Evolutionary conservation across 2,797 vertebrate genomes (phyloP).

Genomic region (Anisognathus igniventris): DNA sequence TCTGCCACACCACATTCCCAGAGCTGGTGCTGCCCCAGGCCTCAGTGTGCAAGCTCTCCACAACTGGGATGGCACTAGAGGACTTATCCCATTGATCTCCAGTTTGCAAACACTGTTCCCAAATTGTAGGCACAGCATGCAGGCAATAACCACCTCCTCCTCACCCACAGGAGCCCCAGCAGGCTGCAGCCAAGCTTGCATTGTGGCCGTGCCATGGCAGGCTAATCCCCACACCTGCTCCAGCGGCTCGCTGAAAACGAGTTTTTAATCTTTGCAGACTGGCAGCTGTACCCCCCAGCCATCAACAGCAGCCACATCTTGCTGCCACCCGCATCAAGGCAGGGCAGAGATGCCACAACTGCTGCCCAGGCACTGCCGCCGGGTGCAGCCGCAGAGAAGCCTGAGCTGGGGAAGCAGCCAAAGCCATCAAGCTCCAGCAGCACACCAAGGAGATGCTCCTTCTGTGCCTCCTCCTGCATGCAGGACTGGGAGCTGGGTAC

Average conservation of each 20-base stretch:
- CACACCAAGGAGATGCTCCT: neutral
- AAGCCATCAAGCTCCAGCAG: neutral
- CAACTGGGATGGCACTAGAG: neutral
- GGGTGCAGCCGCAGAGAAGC: neutral
- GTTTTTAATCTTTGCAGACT: neutral
- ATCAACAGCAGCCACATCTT: neutral
- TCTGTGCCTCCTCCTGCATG: neutral
- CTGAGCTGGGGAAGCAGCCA: neutral
- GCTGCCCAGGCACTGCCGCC: accelerated
- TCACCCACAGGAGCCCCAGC: neutral
- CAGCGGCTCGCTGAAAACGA: neutral
- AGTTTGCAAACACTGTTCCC: accelerated
- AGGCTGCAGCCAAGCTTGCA: neutral
- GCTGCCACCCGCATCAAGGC: neutral
- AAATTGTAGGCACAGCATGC: accelerated
- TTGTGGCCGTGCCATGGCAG: neutral
- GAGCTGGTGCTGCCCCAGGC: neutral
- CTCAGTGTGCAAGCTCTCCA: accelerated
- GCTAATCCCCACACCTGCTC: neutral
- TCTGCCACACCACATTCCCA: accelerated
- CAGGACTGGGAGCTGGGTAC: neutral
- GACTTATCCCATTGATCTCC: accelerated
- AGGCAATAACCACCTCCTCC: neutral
- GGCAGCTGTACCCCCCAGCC: neutral
- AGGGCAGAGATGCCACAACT: neutral